phyloP scores from a whole-genome alignment of 2,113 vertebrate genomes.

The Pterocles burchelli region DNA sequence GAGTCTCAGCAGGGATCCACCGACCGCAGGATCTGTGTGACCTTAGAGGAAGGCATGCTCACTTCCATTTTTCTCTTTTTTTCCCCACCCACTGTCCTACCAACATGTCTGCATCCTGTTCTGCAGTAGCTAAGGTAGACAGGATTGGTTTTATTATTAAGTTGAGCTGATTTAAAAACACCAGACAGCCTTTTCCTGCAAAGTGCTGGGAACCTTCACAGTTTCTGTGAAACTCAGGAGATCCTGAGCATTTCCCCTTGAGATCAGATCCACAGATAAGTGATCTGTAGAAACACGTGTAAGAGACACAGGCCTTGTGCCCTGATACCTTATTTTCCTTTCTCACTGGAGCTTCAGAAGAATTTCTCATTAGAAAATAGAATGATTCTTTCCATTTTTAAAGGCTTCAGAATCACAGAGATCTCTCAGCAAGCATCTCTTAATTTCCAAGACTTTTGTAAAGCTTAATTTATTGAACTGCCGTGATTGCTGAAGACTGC shows the following conservation, averaged over 20 bases:
- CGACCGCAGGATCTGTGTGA: background rate
- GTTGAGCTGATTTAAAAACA: background rate
- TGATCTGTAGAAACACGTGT: background rate
- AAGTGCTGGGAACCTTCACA: background rate
- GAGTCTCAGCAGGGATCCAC: background rate
- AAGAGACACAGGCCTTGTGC: background rate
- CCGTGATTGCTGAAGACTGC: background rate
- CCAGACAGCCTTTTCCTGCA: background rate
- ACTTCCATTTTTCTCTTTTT: background rate
- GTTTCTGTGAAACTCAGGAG: background rate
- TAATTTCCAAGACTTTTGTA: background rate
- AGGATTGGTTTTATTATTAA: background rate
- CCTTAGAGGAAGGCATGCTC: background rate
- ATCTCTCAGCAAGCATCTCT: slow-evolving; percentile 10
- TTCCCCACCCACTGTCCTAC: background rate
- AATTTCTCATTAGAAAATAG: background rate
- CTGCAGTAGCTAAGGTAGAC: background rate
- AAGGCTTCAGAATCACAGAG: slow-evolving; percentile 4
- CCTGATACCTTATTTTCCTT: background rate
- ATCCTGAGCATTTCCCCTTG: background rate
- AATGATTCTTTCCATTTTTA: background rate
- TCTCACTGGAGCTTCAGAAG: background rate
- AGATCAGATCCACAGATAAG: background rate
- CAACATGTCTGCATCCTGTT: background rate
- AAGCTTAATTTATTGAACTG: background rate